phyloP scores from a whole-genome alignment of 2,888 invertebrate species.

The Dryococelus australis region DNA sequence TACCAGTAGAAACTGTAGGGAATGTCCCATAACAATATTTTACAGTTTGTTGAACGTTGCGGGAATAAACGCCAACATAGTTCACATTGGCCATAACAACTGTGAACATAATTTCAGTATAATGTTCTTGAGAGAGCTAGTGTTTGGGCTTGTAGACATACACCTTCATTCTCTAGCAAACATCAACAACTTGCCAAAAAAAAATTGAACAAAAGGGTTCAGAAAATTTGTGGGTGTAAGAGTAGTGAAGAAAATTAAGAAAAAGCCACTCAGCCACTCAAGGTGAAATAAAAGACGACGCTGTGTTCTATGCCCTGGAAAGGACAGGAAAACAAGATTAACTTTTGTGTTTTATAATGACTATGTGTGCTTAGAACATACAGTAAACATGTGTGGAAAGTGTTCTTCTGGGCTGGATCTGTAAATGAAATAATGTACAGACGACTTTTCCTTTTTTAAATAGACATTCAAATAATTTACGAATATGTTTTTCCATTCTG shows the following conservation, averaged over 20 bases:
- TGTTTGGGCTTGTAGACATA: not conserved
- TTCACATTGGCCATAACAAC: not conserved
- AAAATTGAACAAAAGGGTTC: not conserved
- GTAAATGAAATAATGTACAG: not conserved
- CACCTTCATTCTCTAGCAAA: not conserved
- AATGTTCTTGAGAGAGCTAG: not conserved
- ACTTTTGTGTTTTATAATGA: not conserved
- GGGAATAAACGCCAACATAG: not conserved
- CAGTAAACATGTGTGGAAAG: not conserved
- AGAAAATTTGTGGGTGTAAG: not conserved
- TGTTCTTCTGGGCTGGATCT: not conserved
- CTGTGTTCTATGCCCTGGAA: not conserved
- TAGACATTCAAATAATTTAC: not conserved
- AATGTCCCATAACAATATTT: not conserved
- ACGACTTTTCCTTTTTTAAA: not conserved
- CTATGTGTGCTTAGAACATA: not conserved
- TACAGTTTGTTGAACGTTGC: conserved; percentile 1
- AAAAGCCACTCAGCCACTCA: not conserved
- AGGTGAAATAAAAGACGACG: not conserved
- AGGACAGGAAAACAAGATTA: not conserved
- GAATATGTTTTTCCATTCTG: not conserved
- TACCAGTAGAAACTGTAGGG: not conserved
- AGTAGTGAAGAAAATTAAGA: not conserved
- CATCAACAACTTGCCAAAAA: not conserved
- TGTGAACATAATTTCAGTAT: too few species aligned